Evolutionary conservation across 1,140 invertebrate species (phyloP), one percentile per base, ranked within the genome.

Genomic region (Bathynomus jamesi): DNA sequence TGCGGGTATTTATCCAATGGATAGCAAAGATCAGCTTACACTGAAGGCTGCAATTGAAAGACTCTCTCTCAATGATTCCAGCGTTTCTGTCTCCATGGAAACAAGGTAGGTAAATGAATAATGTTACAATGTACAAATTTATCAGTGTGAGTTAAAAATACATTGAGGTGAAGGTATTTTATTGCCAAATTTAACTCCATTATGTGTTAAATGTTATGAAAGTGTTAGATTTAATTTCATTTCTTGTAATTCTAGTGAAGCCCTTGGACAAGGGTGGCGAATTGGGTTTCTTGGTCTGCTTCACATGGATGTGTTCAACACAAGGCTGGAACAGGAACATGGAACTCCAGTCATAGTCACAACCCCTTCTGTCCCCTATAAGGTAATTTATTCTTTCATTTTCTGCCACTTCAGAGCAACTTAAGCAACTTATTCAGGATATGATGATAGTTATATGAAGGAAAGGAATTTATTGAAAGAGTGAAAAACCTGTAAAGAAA

Each of bases 261-360:
- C 95, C 3, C 83, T 99, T 62, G 97, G 97, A 13, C 90, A 93
- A 81, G 96, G 96, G 40, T 99, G 92, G 91, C 86, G 93, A 62
- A 81, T 96, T 31, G 96, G 95, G 4, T 99, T 98, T 82, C 84
- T 98, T 4, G 96, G 96, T 0, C 83, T 98, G 3, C 83, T 99
- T 7, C 96, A 99, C 81, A 89, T 99, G 86, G 96, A 99, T 82
- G 95, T 98, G 0, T 98, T 98, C 80, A 90, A 87, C 71, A 95
- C 98, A 81, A 84, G 96, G 27, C 83, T 99, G 27, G 89, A 98
- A 78, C 95, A 98, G 81, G 97, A 99, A 83, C 91, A 94, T 82
- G 89, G 89, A 78, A 89, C 93, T 7, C 88, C 92, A 79, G 89
- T 95, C 2, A 89, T 99, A 65, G 84, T 98, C 10, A 98, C 96